Evolutionary conservation across 2,888 invertebrate species (phyloP).

Genomic region (Meandrusa payeni): DNA sequence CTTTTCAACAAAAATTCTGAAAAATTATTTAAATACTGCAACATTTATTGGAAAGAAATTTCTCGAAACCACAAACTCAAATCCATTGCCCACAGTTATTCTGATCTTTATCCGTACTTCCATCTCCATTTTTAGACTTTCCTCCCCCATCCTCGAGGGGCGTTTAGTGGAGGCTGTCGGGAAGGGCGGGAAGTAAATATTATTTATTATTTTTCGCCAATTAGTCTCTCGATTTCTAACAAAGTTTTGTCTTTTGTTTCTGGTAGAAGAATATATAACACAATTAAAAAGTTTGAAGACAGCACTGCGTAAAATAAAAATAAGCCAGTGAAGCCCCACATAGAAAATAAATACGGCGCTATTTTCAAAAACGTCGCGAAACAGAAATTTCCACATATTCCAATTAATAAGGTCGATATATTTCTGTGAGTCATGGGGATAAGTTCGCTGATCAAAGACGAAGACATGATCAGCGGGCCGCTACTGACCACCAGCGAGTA

Average conservation of each 20-base stretch:
- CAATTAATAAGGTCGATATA: slow-evolving; percentile 7
- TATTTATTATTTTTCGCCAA: not conserved
- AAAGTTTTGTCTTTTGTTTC: slow-evolving; percentile 15
- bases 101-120: too few species aligned
- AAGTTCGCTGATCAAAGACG: slow-evolving; percentile 14
- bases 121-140: too few species aligned
- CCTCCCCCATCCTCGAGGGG: too few species aligned
- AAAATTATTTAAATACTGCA: too few species aligned
- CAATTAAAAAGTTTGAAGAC: slow-evolving; percentile 1
- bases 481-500: slow-evolving; percentile 11
- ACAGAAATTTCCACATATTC: not conserved
- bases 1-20: too few species aligned
- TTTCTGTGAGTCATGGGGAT: slow-evolving; percentile 15
- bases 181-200: too few species aligned
- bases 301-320: slow-evolving; percentile 8
- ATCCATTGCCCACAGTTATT: too few species aligned
- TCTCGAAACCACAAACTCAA: too few species aligned
- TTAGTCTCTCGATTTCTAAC: slow-evolving; percentile 12
- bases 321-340: slow-evolving; percentile 1
- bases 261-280: slow-evolving; percentile 3
- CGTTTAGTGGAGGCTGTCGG: too few species aligned
- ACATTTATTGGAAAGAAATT: too few species aligned
- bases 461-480: slow-evolving; percentile 14
- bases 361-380: slow-evolving; percentile 13
- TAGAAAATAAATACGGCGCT: slow-evolving; percentile 6